Base-by-base conservation (phyloP, 1,140 invertebrate genomes). In the Diabrotica undecimpunctata region DNA sequence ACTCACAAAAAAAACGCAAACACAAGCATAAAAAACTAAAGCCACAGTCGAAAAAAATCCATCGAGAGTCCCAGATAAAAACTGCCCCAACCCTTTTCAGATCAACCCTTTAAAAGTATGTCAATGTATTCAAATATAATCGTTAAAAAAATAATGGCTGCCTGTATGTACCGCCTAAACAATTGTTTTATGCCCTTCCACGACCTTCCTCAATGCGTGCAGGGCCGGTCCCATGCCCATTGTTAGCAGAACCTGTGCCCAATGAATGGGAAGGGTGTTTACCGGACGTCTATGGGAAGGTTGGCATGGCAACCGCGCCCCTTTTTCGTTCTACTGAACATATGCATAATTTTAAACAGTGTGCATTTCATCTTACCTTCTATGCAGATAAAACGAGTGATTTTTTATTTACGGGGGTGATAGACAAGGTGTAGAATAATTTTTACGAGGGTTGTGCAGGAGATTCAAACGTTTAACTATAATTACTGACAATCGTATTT, bases 111-210 rank as follows among this genome's bases (percentile, higher is more conserved):
- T 37, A 41, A 37, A 57, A 57, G 55, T 57, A 36, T 57, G 55
- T 57, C 55, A 57, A 57, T 57, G 10, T 11, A 37, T 9, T 57
- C 2, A 37, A 35, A 57, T 37, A 38, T 37, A 57, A 57, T 37
- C 7, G 9, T 7, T n/a, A 37, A 12, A 37, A n/a, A 25, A 57
- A 57, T 57, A 37, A 57, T 57, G 55, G 55, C 55, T 12, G 55
- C 36, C 55, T n/a, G 25, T n/a, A 12, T 38, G 55, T 38, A 37
- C 25, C 37, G 55, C 55, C 55, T 57, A 41, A 57, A 57, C 55
- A 57, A 57, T 57, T 57, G 55, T 57, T 57, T 57, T 12, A 57
- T 57, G 55, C 55, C 55, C 55, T 57, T 57, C 55, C 55, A 38
- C 55, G 37, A 37, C n/a, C 55, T 46, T 9, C 36, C 7, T n/a